A percentile compares a stretch with the other conserved stretches of the same genome.
Evolutionary conservation across 1,140 invertebrate species (phyloP).

Genomic region (Notospermus geniculatus): DNA sequence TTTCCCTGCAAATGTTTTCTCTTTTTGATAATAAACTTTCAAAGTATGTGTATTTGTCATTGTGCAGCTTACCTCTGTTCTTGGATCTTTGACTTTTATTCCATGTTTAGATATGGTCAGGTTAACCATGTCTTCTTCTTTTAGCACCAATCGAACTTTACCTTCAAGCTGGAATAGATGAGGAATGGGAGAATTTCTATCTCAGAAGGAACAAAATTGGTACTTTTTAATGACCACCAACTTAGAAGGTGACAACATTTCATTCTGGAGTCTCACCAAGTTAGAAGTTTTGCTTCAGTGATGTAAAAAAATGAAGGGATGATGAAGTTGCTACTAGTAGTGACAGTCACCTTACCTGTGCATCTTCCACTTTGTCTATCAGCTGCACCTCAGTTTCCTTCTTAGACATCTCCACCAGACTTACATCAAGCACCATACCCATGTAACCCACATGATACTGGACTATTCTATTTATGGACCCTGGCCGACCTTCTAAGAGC

Average conservation of each 20-base stretch:
- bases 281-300: too few species aligned
- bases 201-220: too few species aligned
- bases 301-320: too few species aligned
- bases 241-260: too few species aligned
- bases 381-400: slow-evolving; percentile 39
- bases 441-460: slow-evolving; percentile 33
- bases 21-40: too few species aligned
- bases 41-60: too few species aligned
- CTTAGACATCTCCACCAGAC: slow-evolving; percentile 30
- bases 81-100: slow-evolving; percentile 40
- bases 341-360: slow-evolving; percentile 28
- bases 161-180: slow-evolving; percentile 44
- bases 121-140: slow-evolving; percentile 41
- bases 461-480: slow-evolving; percentile 7
- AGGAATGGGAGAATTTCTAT: neutral
- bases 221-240: too few species aligned
- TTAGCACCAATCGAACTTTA: slow-evolving; percentile 33
- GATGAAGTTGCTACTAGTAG: too few species aligned
- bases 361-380: slow-evolving; percentile 40
- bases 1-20: too few species aligned
- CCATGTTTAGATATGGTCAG: slow-evolving; percentile 44
- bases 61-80: slow-evolving; percentile 42
- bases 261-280: too few species aligned
- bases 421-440: slow-evolving; percentile 32
- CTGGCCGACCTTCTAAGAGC: neutral